Base-by-base conservation (phyloP, 37 sponge, comb jelly and placozoan genomes). In the Eunapius fragilis region DNA sequence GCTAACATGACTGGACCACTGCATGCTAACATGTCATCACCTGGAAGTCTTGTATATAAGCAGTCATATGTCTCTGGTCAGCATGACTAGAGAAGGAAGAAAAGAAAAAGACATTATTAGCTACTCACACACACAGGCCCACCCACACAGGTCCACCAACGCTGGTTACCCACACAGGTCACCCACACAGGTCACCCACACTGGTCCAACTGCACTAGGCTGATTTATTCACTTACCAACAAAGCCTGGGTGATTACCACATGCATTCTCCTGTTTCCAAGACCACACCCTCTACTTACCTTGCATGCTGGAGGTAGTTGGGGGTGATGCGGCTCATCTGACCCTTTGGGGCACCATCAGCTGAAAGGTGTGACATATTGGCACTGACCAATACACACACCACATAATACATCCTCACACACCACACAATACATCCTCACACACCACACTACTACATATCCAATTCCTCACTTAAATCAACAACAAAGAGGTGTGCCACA, bases 321-420 rank as follows among this genome's bases (percentile, higher is more conserved):
- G 95, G 91, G 75, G 89, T 94, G 69, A 94, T 91, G 11, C 92
- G 80, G 67, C 95, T 86, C 95, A 94, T 94, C 47, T 91, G 87
- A 0, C 95, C 95, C 37, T 81, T 72, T 28, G 95, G 77, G 33
- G 69, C 70, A 0, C 94, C 94, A 82, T 91, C 91, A 17, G 72
- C 87, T 86, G 41, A 6, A 82, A 41, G 41, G 41, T 41, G 41
- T 9, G 41, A 41, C 41, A 41, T 41, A 3, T 9, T 41, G 6
- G 6, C 41, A 41, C 41, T 6, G 6, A 41, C 6, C 6, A 9
- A 3, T 9, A 3, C 41, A 41, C 41, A 41, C 41, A 41, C 6
- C 41, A 41, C 6, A 41, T 12, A 58, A 12, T 19, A 19, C 58
- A 58, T 19, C 6, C 58, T 17, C 58, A 58, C 58, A 58, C 58